Conservation (phyloP, 2,888 invertebrate species). For the Nemoura dubitans region DNA sequence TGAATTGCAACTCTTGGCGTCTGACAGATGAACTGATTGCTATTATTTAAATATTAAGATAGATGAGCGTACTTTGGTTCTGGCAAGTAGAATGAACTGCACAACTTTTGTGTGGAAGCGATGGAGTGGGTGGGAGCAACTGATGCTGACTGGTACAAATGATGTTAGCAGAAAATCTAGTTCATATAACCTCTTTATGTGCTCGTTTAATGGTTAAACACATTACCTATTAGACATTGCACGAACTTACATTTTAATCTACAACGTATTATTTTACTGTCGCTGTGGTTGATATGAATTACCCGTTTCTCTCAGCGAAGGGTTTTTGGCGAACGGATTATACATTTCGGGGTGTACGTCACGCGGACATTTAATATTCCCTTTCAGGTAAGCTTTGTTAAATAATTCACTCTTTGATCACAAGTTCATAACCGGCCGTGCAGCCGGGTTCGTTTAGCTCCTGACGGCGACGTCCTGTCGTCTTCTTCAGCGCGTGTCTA, state of each 20-base stretch:
- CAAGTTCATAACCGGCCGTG: not conserved
- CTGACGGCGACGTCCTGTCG: not conserved
- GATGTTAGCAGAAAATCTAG: not conserved
- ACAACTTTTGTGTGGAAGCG: not conserved
- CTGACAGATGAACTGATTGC: not conserved
- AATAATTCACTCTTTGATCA: constrained; percentile 12
- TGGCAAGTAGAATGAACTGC: not conserved
- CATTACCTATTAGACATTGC: not conserved
- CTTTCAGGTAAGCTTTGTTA: constrained; percentile 12
- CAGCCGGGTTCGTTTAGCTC: too few species aligned
- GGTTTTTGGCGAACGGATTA: not conserved
- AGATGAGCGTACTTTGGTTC: not conserved
- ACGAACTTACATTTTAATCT: not conserved
- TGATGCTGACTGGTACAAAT: not conserved
- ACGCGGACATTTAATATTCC: not conserved
- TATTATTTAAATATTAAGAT: not conserved
- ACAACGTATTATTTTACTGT: not conserved
- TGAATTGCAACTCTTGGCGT: not conserved
- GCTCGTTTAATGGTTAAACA: not conserved
- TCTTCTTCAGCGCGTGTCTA: not conserved
- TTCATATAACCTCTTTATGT: not conserved
- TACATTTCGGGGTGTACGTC: not conserved
- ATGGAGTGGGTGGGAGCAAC: not conserved
- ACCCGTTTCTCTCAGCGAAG: not conserved
- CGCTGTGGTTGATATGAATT: not conserved